Conservation (phyloP, 2,797 vertebrate species). For the Takifugu ocellatus region DNA sequence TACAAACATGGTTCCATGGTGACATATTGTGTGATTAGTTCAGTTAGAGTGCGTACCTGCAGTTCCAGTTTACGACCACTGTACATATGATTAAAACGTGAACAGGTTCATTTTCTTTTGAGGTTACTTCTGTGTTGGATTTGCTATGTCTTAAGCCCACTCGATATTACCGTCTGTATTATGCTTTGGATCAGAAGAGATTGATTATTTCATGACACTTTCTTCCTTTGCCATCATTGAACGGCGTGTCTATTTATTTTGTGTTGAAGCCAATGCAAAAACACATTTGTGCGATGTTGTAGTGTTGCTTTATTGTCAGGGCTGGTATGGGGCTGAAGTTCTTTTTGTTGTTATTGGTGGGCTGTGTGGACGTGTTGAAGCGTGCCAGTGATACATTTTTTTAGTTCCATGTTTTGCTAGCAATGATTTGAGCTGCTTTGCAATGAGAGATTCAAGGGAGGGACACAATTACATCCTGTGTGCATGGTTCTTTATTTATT, state of each 20-base stretch:
- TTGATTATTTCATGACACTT: conserved; percentile 25
- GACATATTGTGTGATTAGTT: conserved; percentile 60
- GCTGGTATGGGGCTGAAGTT: conserved; percentile 46
- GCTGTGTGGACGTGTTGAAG: too few species aligned
- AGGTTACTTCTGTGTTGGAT: conserved; percentile 49
- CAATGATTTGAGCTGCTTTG: too few species aligned
- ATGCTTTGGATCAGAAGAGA: conserved; percentile 44
- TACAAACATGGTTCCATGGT: conserved; percentile 66
- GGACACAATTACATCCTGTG: too few species aligned
- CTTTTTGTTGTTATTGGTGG: too few species aligned
- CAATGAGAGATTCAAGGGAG: too few species aligned
- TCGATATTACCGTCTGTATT: conserved; percentile 44
- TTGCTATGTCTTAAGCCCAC: conserved; percentile 31
- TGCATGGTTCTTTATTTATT: too few species aligned
- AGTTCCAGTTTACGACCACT: conserved; percentile 52
- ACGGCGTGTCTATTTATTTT: conserved; percentile 34
- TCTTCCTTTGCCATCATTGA: conserved; percentile 29
- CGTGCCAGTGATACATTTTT: too few species aligned
- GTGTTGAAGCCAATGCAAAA: conserved; percentile 66
- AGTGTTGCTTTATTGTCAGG: conserved; percentile 43
- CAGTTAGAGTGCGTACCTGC: conserved; percentile 63
- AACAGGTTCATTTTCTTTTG: conserved; percentile 44
- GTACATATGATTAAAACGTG: conserved; percentile 53
- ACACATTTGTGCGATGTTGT: conserved; percentile 56
- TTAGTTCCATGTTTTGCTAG: too few species aligned